phyloP scores from a whole-genome alignment of 2,888 invertebrate species.

The Ectobius pallidus region DNA sequence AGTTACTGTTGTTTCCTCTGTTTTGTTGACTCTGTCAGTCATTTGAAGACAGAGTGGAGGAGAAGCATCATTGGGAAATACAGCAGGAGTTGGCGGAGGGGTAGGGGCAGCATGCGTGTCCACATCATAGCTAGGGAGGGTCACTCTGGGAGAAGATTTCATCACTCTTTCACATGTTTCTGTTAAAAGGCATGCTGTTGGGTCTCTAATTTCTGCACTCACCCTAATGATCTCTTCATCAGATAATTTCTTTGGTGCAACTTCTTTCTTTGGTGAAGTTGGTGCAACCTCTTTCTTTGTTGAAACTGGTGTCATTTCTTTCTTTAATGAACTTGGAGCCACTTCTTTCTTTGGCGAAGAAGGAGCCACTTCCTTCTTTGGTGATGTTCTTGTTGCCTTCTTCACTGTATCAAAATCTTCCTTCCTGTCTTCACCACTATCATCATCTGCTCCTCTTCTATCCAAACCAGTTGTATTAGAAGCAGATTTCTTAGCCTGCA shows the following conservation, averaged over 20 bases:
- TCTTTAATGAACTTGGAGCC: not conserved
- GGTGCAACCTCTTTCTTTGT: conserved; percentile 13
- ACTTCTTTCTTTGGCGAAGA: not conserved
- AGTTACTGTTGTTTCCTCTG: conserved; percentile 48
- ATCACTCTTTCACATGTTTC: conserved; percentile 34
- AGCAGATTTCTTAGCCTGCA: not conserved
- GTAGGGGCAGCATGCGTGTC: conserved; percentile 39
- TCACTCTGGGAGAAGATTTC: conserved; percentile 31
- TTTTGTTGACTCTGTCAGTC: conserved; percentile 47
- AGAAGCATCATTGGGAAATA: conserved; percentile 11
- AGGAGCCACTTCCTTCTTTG: conserved; percentile 1
- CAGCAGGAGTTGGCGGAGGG: conserved; percentile 37
- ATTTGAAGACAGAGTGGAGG: conserved; percentile 47
- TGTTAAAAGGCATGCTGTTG: conserved; percentile 35
- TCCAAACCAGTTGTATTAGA: not conserved
- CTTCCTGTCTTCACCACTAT: not conserved
- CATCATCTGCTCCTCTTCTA: not conserved
- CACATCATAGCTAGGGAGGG: conserved; percentile 17
- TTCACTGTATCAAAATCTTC: conserved; percentile 19
- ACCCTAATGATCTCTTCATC: conserved; percentile 43
- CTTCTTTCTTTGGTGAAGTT: not conserved
- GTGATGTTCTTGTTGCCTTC: conserved; percentile 8
- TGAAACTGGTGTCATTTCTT: conserved; percentile 1
- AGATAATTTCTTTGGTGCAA: conserved; percentile 8
- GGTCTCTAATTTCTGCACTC: conserved; percentile 31